A percentile compares a stretch with the other conserved stretches of the same genome.
These are phyloP conservation scores for Eidolon helvum DNA, from an alignment of 2,113 vertebrate species.

Conservation along the genomic window DNA sequence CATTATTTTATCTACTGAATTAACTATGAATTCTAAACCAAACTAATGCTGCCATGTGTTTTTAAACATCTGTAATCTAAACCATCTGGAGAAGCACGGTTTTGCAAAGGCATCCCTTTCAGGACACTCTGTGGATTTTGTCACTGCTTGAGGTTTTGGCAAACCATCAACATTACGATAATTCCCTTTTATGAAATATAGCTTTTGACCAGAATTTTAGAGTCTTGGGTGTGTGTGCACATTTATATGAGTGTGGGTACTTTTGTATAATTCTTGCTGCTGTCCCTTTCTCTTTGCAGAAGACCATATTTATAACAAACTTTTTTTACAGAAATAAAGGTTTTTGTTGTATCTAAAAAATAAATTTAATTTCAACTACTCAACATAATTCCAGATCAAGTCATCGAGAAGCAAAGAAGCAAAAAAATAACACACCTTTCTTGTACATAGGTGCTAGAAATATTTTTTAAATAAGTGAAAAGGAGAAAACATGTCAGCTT, in stretches of 20 bases:
- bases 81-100: conserved; percentile 90
- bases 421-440: background rate
- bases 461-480: background rate
- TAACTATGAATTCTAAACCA: conserved; percentile 79
- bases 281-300: conserved; percentile 25
- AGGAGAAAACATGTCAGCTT: background rate
- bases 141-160: conserved; percentile 95
- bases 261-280: conserved; percentile 44
- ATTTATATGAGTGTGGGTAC: conserved; percentile 38
- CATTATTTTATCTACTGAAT: conserved; percentile 81
- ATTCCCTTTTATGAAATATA: conserved; percentile 89
- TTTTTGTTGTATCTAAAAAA: background rate
- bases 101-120: conserved; percentile 90
- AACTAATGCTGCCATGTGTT: conserved; percentile 89
- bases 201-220: conserved; percentile 78
- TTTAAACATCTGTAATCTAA: conserved; percentile 91
- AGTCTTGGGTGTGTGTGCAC: conserved; percentile 22
- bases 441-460: background rate
- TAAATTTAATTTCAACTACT: background rate
- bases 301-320: conserved; percentile 25
- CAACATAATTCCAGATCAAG: background rate
- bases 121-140: conserved; percentile 94
- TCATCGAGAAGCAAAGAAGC: background rate
- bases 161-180: conserved; percentile 87
- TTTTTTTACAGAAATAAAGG: conserved; percentile 31